Conservation (phyloP, 2,113 vertebrate genomes). For the Steatornis caripensis region DNA sequence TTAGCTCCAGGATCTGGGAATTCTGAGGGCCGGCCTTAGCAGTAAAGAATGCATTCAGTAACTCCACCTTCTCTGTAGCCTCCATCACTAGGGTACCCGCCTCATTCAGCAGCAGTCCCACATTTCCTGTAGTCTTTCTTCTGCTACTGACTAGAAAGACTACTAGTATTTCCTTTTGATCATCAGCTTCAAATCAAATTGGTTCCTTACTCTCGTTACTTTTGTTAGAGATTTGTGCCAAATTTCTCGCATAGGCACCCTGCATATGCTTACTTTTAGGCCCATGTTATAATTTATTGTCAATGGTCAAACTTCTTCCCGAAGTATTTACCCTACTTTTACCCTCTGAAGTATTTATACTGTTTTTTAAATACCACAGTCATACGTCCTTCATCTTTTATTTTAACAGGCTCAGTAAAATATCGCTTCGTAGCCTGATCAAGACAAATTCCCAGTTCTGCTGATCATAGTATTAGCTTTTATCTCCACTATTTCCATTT, state of each 20-base stretch:
- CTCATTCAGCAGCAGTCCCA: too few relatives aligned
- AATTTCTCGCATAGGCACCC: background rate
- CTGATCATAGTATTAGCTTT: background rate
- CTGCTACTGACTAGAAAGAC: too few relatives aligned
- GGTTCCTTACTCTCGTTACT: rapidly evolving
- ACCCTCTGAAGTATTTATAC: background rate
- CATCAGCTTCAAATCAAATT: background rate
- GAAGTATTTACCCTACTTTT: background rate
- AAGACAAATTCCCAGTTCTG: background rate
- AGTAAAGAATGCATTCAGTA: too few relatives aligned
- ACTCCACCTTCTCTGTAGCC: too few relatives aligned
- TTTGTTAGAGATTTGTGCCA: background rate
- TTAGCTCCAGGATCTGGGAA: too few relatives aligned
- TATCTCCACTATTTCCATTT: background rate
- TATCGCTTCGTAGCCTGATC: background rate
- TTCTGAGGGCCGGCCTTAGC: too few relatives aligned
- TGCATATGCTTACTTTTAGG: background rate
- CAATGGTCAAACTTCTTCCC: background rate
- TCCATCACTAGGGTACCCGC: too few relatives aligned
- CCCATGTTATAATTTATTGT: background rate
- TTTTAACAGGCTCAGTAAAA: background rate
- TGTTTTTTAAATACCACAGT: background rate
- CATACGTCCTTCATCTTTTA: background rate
- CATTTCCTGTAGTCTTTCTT: too few relatives aligned
- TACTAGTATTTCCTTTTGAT: too few relatives aligned